phyloP scores from a whole-genome alignment of 2,113 vertebrate genomes.

The human (Homo sapiens) region DNA sequence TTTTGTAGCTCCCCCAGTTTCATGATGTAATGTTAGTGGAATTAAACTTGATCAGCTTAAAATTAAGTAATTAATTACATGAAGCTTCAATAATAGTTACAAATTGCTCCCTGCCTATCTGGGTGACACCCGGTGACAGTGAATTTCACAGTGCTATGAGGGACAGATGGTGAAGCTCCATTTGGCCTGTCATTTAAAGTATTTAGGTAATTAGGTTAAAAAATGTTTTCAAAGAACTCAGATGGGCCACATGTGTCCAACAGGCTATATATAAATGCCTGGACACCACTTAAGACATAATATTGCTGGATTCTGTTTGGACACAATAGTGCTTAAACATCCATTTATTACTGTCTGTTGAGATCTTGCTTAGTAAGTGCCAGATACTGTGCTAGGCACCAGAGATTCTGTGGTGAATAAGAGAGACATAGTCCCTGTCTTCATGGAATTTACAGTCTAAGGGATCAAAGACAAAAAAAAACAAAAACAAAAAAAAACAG shows the following conservation, averaged over 20 bases:
- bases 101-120: not conserved
- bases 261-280: not conserved
- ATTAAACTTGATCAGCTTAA: constrained; percentile 34
- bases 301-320: not conserved
- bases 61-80: constrained; percentile 47
- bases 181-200: not conserved
- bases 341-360: not conserved
- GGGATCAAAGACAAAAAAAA: not conserved
- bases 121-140: not conserved
- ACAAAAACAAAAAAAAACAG: not conserved
- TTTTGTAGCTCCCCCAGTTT: not conserved
- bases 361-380: not conserved
- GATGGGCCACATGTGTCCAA: not conserved
- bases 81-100: not conserved
- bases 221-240: not conserved
- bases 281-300: not conserved
- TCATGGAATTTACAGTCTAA: not conserved
- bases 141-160: not conserved
- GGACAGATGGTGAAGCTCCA: not conserved
- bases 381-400: not conserved
- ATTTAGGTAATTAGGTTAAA: not conserved
- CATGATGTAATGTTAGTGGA: not conserved
- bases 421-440: not conserved
- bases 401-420: not conserved
- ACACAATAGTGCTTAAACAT: not conserved